A percentile compares a stretch with the other conserved stretches of the same genome.
Conservation (phyloP, 2,888 invertebrate species). For the Polymixis flavicincta region DNA sequence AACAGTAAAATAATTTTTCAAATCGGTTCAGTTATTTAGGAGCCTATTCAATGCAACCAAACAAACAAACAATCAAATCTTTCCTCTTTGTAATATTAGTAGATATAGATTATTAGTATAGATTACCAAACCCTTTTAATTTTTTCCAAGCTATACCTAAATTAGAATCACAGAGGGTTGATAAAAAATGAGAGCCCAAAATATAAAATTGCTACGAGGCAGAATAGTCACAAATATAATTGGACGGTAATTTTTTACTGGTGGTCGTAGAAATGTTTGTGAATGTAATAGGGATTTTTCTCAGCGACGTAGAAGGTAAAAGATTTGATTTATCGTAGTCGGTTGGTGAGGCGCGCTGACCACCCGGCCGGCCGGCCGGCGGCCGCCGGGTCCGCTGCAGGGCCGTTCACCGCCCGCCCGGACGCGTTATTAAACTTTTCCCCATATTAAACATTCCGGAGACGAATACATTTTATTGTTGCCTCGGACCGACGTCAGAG, state of each 20-base stretch:
- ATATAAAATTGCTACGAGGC: constrained; percentile 24
- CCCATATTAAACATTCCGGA: constrained; percentile 91
- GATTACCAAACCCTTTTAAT: not conserved
- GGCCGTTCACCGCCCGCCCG: constrained; percentile 78
- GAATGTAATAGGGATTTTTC: constrained; percentile 89
- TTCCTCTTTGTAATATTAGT: too few relatives aligned
- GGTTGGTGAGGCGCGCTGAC: constrained; percentile 84
- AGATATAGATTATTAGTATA: too few relatives aligned
- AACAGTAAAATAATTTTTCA: too few relatives aligned
- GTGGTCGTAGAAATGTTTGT: constrained; percentile 81
- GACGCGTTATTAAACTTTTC: constrained; percentile 91
- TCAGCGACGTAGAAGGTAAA: constrained; percentile 86
- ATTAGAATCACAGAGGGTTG: not conserved
- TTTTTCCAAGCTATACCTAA: not conserved
- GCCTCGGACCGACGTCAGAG: constrained; percentile 90
- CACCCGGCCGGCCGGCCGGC: constrained; percentile 74
- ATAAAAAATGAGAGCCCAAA: not conserved
- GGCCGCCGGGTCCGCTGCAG: constrained; percentile 66
- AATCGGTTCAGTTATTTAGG: too few relatives aligned
- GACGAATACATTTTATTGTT: constrained; percentile 91
- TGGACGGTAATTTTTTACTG: constrained; percentile 68
- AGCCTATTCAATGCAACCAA: too few relatives aligned
- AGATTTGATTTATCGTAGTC: constrained; percentile 90
- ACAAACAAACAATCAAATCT: too few relatives aligned
- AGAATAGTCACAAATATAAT: constrained; percentile 62